These are phyloP conservation scores for Leptinotarsa haldemani DNA, from an alignment of 2,888 invertebrate species.

Conservation along the genomic window DNA sequence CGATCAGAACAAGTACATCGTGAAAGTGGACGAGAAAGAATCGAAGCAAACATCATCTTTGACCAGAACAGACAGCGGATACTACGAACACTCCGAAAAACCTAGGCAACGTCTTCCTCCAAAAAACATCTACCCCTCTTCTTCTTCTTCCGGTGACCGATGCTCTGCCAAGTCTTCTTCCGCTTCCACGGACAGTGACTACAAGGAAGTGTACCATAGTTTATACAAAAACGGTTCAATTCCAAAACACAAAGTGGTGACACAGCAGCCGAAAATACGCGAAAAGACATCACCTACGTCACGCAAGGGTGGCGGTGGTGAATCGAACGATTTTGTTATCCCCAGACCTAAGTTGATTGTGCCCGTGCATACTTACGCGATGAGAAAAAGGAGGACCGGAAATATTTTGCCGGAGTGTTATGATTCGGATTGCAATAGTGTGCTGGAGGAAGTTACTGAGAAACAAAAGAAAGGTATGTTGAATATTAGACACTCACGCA, in stretches of 20 bases:
- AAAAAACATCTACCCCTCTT: slow-evolving; percentile 58
- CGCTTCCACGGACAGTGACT: slow-evolving; percentile 37
- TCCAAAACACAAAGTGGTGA: slow-evolving; percentile 38
- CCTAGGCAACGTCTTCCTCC: slow-evolving; percentile 63
- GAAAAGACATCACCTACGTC: slow-evolving; percentile 38
- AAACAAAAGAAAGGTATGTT: slow-evolving; percentile 36
- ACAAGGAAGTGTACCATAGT: slow-evolving; percentile 50
- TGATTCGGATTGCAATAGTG: slow-evolving; percentile 43
- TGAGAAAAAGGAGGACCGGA: slow-evolving; percentile 82
- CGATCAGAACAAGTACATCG: slow-evolving; percentile 61
- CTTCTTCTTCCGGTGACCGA: slow-evolving; percentile 45
- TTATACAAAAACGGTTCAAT: slow-evolving; percentile 58
- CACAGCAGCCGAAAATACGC: slow-evolving; percentile 34
- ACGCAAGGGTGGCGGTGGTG: slow-evolving; percentile 37
- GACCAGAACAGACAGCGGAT: slow-evolving; percentile 60
- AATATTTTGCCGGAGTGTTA: slow-evolving; percentile 65
- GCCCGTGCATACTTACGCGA: slow-evolving; percentile 88
- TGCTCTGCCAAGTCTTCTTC: slow-evolving; percentile 35
- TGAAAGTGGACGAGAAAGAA: slow-evolving; percentile 36
- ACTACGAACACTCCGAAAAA: slow-evolving; percentile 61
- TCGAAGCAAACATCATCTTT: slow-evolving; percentile 39
- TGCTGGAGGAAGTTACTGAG: slow-evolving; percentile 26
- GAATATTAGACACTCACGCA: background rate
- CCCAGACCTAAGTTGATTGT: slow-evolving; percentile 88
- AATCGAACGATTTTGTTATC: slow-evolving; percentile 76